Percentiles rank a stretch among this genome's conserved stretches.
phyloP scores from a whole-genome alignment of 2,797 vertebrate genomes.

The Varecia variegata region DNA sequence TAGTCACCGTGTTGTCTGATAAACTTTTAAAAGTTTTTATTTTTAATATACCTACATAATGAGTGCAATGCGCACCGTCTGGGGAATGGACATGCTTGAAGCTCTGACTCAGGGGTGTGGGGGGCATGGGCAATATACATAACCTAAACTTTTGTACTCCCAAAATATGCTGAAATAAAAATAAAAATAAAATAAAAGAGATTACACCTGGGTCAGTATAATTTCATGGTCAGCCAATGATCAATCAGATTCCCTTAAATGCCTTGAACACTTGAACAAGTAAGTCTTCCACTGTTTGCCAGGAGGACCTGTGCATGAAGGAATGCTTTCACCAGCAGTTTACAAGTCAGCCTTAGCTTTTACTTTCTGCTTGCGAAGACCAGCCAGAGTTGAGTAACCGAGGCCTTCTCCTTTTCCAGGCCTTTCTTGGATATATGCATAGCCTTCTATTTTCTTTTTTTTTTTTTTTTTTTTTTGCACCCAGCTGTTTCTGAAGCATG shows the following conservation, averaged over 20 bases:
- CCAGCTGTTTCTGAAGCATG: no score
- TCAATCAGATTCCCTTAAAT: constrained; percentile 19
- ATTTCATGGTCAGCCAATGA: constrained; percentile 3
- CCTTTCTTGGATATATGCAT: not conserved
- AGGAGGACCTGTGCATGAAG: not conserved
- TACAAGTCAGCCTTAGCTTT: not conserved
- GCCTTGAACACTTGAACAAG: not conserved
- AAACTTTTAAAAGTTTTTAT: not conserved
- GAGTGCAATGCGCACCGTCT: no score
- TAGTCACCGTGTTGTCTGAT: not conserved
- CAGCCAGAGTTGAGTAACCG: not conserved
- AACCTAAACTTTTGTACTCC: no score
- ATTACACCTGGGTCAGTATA: not conserved
- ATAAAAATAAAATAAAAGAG: not conserved
- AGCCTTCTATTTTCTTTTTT: no score
- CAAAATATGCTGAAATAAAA: no score
- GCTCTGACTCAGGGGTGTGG: no score
- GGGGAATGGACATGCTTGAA: no score
- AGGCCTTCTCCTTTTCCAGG: not conserved
- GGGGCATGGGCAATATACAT: no score
- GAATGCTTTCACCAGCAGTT: not conserved
- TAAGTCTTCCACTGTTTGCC: not conserved
- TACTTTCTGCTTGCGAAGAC: not conserved
- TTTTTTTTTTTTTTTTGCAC: no score
- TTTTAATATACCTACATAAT: not conserved